These are phyloP conservation scores for Cichlasoma orientale DNA, from an alignment of 2,797 vertebrate species.

Conservation along the genomic window DNA sequence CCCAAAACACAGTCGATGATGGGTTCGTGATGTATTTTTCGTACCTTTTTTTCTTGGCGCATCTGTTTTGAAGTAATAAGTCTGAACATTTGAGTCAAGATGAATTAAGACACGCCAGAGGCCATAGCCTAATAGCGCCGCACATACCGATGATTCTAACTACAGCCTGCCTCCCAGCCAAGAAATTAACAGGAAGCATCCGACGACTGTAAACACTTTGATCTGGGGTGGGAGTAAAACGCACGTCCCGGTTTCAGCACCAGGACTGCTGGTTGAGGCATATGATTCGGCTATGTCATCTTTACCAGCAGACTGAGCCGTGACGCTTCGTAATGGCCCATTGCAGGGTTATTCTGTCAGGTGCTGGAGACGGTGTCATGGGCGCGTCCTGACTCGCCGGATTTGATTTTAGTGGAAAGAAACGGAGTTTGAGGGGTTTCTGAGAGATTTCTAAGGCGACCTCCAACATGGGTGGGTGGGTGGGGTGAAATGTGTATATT, in stretches of 20 bases:
- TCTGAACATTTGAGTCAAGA: neutral
- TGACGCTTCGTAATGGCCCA: constrained; percentile 7
- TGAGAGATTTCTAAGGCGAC: neutral
- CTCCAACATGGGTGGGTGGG: too few species aligned
- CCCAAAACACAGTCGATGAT: constrained; percentile 20
- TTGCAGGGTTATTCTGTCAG: constrained; percentile 33
- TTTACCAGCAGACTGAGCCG: constrained; percentile 3
- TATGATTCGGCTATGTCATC: constrained; percentile 13
- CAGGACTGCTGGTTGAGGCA: constrained; percentile 1
- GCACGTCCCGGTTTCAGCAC: constrained; percentile 1
- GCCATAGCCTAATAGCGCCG: constrained; percentile 26
- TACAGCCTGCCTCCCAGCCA: constrained; percentile 29
- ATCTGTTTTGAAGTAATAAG: neutral
- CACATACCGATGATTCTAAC: constrained; percentile 56
- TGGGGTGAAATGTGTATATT: neutral
- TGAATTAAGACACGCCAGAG: constrained; percentile 29
- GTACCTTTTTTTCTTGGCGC: neutral
- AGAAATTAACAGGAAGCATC: constrained; percentile 25
- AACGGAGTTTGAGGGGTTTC: neutral
- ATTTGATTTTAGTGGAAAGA: constrained; percentile 24
- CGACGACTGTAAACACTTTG: constrained; percentile 48
- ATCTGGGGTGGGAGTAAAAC: constrained; percentile 39
- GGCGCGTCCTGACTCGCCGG: constrained; percentile 70
- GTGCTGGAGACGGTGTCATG: constrained; percentile 61
- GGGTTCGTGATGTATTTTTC: neutral